Conservation (phyloP, 2,797 vertebrate species). For the Todus mexicanus region DNA sequence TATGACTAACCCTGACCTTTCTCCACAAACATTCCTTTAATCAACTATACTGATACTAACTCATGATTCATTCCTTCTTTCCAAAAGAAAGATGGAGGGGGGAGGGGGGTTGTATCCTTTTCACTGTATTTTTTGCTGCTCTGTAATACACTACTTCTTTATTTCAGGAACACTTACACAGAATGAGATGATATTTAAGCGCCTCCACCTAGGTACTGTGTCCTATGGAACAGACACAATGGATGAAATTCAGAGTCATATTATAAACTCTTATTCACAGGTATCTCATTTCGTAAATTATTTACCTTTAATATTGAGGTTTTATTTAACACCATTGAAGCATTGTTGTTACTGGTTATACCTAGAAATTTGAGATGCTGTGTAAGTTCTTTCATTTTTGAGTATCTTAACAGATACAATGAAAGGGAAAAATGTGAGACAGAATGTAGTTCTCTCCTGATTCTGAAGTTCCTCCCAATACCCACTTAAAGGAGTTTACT, state of each 20-base stretch:
- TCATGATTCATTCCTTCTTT: not conserved
- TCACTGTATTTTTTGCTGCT: not conserved
- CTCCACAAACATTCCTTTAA: not conserved
- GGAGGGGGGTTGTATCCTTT: not conserved
- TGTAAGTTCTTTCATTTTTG: not conserved
- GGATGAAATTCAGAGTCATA: constrained; percentile 96
- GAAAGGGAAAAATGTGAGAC: not conserved
- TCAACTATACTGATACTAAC: not conserved
- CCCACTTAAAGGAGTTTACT: not conserved
- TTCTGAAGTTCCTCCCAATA: not conserved
- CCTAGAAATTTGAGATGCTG: not conserved
- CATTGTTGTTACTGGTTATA: not conserved
- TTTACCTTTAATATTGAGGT: not conserved
- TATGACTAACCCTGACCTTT: not conserved
- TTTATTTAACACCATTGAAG: not conserved
- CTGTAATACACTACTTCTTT: not conserved
- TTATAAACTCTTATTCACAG: constrained; percentile 85
- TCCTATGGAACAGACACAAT: constrained; percentile 95
- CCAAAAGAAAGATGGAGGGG: not conserved
- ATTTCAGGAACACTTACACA: constrained; percentile 91
- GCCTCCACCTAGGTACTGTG: constrained; percentile 81
- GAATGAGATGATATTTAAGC: constrained; percentile 98
- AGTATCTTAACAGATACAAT: not conserved
- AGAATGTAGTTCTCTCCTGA: not conserved
- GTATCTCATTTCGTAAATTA: constrained; percentile 66